Evolutionary conservation across 2,113 vertebrate genomes (phyloP), one percentile per base, ranked within the genome.

Genomic region (Lynx canadensis): DNA sequence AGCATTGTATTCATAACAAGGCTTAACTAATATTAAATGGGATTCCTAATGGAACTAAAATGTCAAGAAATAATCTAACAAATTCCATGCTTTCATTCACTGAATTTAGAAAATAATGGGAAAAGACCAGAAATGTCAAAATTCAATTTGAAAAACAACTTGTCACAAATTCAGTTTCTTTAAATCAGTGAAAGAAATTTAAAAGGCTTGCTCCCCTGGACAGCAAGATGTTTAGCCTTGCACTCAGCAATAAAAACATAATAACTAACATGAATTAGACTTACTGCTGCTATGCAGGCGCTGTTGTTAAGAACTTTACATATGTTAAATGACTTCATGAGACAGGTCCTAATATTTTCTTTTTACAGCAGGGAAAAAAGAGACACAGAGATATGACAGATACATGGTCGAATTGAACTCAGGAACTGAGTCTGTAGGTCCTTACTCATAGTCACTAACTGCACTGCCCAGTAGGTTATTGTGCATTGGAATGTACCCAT

Each of bases 1-100:
- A 93, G 81, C 93, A 71, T 57, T 73, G 27, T 96, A 94, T 95
- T 95, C 76, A 82, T 92, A 93, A 96, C 36, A 88, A 92, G 65
- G 27, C 55, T 83, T 97, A 94, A 91, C 85, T 97, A 93, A 87
- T 89, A 95, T 89, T 94, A 89, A 95, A 66, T 96, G 79, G 9
- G 82, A 85, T 94, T 91, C 55, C 79, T 92, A 97, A 83, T 93
- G 66, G 73, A 88, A 96, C 80, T 84, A 68, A 97, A 97, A 97
- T 96, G 94, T 92, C 94, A 97, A 55, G 27, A 95, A 94, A 83
- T 95, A 81, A 68, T 90, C 36, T 65, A 57, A 94, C 83, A 96
- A 63, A 85, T 85, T 89, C 38, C 16, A 60, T 84, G 9, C 41
- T 90, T 95, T 95, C 76, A 91, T 95, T 33, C 57, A 81, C 23